A percentile compares a stretch with the other conserved stretches of the same genome.
These are phyloP conservation scores for Odontamblyopus lacepedii DNA, from an alignment of 2,797 vertebrate genomes.

Conservation along the genomic window DNA sequence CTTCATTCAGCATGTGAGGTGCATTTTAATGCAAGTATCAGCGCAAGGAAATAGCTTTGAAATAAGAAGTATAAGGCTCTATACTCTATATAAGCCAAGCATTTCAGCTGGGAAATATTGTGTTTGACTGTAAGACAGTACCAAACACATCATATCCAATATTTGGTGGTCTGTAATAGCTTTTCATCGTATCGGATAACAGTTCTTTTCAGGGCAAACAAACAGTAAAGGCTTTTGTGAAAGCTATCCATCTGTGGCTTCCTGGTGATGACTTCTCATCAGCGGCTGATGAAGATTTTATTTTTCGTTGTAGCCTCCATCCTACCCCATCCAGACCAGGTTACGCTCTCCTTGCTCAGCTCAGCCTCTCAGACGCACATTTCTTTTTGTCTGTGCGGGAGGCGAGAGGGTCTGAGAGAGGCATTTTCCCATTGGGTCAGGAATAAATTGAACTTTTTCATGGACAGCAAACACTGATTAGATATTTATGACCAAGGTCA, in stretches of 20 bases:
- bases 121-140: conserved; percentile 67
- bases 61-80: conserved; percentile 44
- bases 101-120: conserved; percentile 61
- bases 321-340: conserved; percentile 64
- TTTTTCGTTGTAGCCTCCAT: conserved; percentile 45
- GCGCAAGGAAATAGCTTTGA: conserved; percentile 42
- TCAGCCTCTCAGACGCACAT: conserved; percentile 50
- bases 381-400: conserved; percentile 68
- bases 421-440: conserved; percentile 76
- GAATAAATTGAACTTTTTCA: conserved; percentile 81
- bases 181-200: conserved; percentile 66
- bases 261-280: conserved; percentile 75
- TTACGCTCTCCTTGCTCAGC: conserved; percentile 49
- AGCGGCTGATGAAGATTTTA: conserved; percentile 68
- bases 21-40: conserved; percentile 44
- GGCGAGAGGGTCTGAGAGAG: conserved; percentile 58
- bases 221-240: conserved; percentile 67
- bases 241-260: conserved; percentile 75
- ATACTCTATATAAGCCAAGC: conserved; percentile 54
- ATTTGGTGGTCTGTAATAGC: conserved; percentile 63
- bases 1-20: conserved; percentile 41
- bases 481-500: conserved; percentile 80
- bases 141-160: conserved; percentile 74
- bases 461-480: conserved; percentile 80
- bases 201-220: conserved; percentile 68